Evolutionary conservation across 2,113 vertebrate genomes (phyloP).

Genomic region (Amazona vittata): DNA sequence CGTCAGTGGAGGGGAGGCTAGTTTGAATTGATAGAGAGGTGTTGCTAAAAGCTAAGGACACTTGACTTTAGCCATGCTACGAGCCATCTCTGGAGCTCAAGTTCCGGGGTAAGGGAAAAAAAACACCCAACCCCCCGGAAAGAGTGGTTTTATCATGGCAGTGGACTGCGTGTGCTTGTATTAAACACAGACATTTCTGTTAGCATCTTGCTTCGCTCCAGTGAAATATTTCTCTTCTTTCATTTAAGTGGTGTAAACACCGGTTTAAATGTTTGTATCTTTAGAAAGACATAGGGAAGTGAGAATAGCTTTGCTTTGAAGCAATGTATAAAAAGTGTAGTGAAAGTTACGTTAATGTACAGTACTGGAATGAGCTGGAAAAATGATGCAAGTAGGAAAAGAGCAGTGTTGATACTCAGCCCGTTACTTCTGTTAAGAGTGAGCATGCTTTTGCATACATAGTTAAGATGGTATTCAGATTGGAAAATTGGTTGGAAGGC

Average conservation of each 20-base stretch:
- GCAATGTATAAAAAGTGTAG: neutral
- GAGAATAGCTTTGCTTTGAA: neutral
- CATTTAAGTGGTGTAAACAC: neutral
- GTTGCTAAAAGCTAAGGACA: neutral
- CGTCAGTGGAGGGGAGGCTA: fast-evolving
- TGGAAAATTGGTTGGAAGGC: neutral
- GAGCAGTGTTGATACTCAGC: neutral
- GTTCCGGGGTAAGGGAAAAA: neutral
- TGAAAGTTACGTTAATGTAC: neutral
- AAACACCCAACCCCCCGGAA: fast-evolving
- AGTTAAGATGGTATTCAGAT: neutral
- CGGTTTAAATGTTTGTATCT: neutral
- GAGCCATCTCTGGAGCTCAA: neutral
- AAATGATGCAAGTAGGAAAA: neutral
- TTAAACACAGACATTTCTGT: neutral
- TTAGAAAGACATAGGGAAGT: neutral
- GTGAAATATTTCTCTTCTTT: neutral
- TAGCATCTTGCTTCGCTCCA: neutral
- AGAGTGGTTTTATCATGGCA: neutral
- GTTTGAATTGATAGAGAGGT: neutral
- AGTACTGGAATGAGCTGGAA: neutral
- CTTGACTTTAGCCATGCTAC: neutral
- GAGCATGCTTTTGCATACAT: neutral
- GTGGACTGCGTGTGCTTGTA: neutral
- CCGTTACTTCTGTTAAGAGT: neutral